phyloP scores from a whole-genome alignment of 2,888 invertebrate genomes.

The Diarsia mendica region DNA sequence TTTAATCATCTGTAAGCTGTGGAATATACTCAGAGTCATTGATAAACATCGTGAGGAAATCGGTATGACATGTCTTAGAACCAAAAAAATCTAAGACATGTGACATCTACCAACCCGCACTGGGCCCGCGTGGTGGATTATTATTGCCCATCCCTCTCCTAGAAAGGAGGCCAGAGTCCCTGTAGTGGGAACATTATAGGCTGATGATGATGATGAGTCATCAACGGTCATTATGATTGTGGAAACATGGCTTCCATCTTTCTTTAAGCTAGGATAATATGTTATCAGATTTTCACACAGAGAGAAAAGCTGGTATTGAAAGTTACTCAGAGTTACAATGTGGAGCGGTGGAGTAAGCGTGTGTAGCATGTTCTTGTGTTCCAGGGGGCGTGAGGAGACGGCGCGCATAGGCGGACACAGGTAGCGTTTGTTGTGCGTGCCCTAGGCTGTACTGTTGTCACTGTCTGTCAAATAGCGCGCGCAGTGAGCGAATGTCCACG shows the following conservation, averaged over 20 bases:
- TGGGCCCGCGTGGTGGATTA: too few species aligned
- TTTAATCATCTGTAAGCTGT: background rate
- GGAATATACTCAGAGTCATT: background rate
- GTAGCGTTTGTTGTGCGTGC: slow-evolving; percentile 91
- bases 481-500: slow-evolving; percentile 85
- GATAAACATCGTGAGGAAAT: too few species aligned
- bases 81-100: too few species aligned
- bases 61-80: too few species aligned
- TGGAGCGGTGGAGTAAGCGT: slow-evolving; percentile 81
- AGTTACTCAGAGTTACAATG: slow-evolving; percentile 52
- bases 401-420: slow-evolving; percentile 88
- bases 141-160: too few species aligned
- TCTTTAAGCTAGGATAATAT: background rate
- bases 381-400: slow-evolving; percentile 87
- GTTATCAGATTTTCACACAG: background rate
- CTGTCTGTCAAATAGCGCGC: slow-evolving; percentile 89
- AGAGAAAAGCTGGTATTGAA: background rate
- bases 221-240: background rate
- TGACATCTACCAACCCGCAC: too few species aligned
- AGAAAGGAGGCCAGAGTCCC: too few species aligned
- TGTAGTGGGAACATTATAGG: too few species aligned
- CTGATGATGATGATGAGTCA: too few species aligned
- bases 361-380: slow-evolving; percentile 90
- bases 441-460: slow-evolving; percentile 90
- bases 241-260: background rate